Conservation (phyloP, 2,888 invertebrate species). For the Epicampocera succincta region DNA sequence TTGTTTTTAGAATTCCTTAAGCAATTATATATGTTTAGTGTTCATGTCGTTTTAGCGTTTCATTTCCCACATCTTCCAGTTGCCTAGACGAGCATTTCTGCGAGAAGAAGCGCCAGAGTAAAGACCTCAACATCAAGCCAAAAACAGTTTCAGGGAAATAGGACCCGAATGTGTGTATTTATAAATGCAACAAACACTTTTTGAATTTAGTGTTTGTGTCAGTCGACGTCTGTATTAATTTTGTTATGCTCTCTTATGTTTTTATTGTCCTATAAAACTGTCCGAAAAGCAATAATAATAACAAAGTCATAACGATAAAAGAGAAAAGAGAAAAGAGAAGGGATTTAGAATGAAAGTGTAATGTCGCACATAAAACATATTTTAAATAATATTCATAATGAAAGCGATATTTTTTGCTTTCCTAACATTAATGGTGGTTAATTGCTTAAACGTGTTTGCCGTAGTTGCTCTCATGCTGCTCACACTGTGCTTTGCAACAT, state of each 20-base stretch:
- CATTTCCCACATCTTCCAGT: constrained; percentile 35
- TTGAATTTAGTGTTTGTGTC: neutral
- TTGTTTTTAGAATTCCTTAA: constrained; percentile 42
- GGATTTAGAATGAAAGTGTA: constrained; percentile 59
- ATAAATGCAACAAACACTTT: too few relatives aligned
- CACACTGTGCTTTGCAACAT: neutral
- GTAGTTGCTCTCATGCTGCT: neutral
- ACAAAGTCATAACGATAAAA: constrained; percentile 1
- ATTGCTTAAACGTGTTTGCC: constrained; percentile 16
- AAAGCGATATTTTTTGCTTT: constrained; percentile 31
- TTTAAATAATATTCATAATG: constrained; percentile 46
- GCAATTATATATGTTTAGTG: constrained; percentile 2
- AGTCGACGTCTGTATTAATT: neutral
- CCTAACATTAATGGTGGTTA: constrained; percentile 13
- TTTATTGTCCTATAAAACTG: constrained; percentile 53
- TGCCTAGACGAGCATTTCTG: constrained; percentile 13
- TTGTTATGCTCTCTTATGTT: constrained; percentile 13
- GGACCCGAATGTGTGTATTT: too few relatives aligned
- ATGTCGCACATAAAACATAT: constrained; percentile 53
- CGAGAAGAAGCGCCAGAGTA: neutral
- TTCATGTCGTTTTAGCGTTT: constrained; percentile 1
- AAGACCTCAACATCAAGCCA: neutral
- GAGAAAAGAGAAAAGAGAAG: neutral
- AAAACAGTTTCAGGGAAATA: constrained; percentile 11
- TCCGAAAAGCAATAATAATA: constrained; percentile 28